These are phyloP conservation scores for Stenchaetothrips biformis DNA, from an alignment of 2,888 invertebrate species.

Conservation along the genomic window DNA sequence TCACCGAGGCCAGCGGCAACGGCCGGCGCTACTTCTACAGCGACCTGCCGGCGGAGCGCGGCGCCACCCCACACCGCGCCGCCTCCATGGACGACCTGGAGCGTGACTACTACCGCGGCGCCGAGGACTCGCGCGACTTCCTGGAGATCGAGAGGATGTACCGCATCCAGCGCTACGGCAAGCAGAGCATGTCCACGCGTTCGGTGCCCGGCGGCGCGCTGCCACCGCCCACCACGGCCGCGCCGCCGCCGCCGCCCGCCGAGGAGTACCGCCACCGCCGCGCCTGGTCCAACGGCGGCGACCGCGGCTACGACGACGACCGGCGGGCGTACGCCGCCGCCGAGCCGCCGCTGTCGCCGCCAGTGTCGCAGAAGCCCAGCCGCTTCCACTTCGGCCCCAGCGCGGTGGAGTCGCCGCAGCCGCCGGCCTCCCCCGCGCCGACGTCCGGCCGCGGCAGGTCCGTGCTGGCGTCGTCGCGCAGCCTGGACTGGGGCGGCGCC, in stretches of 20 bases:
- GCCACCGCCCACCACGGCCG: background rate
- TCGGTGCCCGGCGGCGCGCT: background rate
- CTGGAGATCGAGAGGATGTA: constrained; percentile 18
- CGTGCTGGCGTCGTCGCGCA: background rate
- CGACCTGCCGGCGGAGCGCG: background rate
- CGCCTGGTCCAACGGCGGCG: constrained; percentile 19
- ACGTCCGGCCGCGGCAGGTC: background rate
- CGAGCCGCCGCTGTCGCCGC: constrained; percentile 9
- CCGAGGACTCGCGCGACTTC: constrained; percentile 19
- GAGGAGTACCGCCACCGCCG: constrained; percentile 10
- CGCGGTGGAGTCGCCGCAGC: background rate
- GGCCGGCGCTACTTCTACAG: background rate
- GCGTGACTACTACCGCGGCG: background rate
- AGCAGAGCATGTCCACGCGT: constrained; percentile 17
- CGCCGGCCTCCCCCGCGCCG: background rate
- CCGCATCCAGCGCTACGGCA: constrained; percentile 19
- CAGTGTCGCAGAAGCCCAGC: background rate
- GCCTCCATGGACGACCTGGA: constrained; percentile 20
- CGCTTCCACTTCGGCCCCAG: constrained; percentile 3
- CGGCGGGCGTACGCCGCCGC: background rate
- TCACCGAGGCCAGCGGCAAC: background rate
- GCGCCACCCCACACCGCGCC: background rate
- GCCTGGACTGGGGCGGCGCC: constrained; percentile 21
- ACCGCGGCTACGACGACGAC: background rate
- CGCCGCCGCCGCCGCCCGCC: background rate